Percentiles rank a stretch among this genome's conserved stretches.
These are phyloP conservation scores for Benitochromis conjunctus DNA, from an alignment of 2,113 vertebrate species.

Conservation along the genomic window DNA sequence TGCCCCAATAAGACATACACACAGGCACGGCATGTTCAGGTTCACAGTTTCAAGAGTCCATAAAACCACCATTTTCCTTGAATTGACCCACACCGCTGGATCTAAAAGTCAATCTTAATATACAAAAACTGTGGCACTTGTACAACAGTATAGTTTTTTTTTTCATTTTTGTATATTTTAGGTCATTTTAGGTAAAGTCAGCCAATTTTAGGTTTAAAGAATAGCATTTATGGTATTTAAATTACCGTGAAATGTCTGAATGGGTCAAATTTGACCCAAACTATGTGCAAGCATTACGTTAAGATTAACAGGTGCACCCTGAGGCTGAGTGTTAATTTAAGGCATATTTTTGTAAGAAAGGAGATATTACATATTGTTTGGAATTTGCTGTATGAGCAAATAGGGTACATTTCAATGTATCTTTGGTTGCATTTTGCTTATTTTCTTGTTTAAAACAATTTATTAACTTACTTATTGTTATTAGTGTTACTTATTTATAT, in stretches of 20 bases:
- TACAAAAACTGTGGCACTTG: neutral
- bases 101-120: neutral
- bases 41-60: neutral
- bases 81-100: too few species aligned
- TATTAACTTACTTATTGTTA: neutral
- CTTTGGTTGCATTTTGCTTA: neutral
- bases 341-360: neutral
- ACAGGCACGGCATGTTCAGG: neutral
- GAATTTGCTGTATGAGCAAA: neutral
- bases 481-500: neutral
- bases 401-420: neutral
- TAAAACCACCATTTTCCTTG: neutral
- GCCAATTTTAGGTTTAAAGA: too few species aligned
- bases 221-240: too few species aligned
- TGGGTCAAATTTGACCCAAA: too few species aligned
- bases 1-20: neutral
- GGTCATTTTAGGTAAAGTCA: too few species aligned
- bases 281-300: too few species aligned
- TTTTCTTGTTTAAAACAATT: accelerated
- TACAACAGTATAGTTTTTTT: too few species aligned
- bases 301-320: too few species aligned
- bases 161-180: neutral
- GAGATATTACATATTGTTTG: neutral
- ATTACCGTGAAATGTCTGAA: too few species aligned
- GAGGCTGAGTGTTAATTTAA: too few species aligned